A percentile compares a stretch with the other conserved stretches of the same genome.
phyloP scores from a whole-genome alignment of 2,113 vertebrate genomes.

The Cyrtonyx montezumae region DNA sequence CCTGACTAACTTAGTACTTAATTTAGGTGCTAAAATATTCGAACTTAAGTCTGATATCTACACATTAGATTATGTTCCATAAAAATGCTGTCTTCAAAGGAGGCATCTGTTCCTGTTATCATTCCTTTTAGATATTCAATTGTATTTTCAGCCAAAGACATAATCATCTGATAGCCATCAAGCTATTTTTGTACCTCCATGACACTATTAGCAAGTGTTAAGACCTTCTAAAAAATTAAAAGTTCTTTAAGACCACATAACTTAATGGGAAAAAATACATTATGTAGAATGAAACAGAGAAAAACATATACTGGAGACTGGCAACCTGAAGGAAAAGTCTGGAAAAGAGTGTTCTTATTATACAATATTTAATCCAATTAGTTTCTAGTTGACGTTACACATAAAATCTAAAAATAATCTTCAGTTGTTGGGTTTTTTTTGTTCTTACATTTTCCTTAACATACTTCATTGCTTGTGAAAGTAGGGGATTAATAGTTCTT shows the following conservation, averaged over 20 bases:
- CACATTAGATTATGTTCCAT: slow-evolving; percentile 16
- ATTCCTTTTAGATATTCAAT: background rate
- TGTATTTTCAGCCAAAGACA: background rate
- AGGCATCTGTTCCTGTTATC: background rate
- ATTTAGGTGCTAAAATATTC: slow-evolving; percentile 44
- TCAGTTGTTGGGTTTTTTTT: background rate
- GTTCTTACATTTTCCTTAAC: background rate
- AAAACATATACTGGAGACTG: slow-evolving; percentile 40
- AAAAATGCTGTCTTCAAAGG: slow-evolving; percentile 21
- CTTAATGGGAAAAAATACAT: slow-evolving; percentile 31
- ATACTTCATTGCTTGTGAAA: slow-evolving; percentile 27
- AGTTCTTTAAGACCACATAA: background rate
- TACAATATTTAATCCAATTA: slow-evolving; percentile 61
- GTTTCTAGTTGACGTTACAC: slow-evolving; percentile 50
- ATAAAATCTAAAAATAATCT: slow-evolving; percentile 61
- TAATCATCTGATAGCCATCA: background rate
- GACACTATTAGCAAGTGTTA: background rate
- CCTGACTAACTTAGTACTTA: background rate
- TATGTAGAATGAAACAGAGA: slow-evolving; percentile 52
- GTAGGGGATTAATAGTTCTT: background rate
- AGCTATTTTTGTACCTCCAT: background rate
- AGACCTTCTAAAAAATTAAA: background rate
- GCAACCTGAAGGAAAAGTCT: slow-evolving; percentile 37
- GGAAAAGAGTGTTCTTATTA: slow-evolving; percentile 30
- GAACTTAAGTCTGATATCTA: slow-evolving; percentile 45